A percentile compares a stretch with the other conserved stretches of the same genome.
Evolutionary conservation across 2,797 vertebrate genomes (phyloP).

Genomic region (Lithobates pipiens): DNA sequence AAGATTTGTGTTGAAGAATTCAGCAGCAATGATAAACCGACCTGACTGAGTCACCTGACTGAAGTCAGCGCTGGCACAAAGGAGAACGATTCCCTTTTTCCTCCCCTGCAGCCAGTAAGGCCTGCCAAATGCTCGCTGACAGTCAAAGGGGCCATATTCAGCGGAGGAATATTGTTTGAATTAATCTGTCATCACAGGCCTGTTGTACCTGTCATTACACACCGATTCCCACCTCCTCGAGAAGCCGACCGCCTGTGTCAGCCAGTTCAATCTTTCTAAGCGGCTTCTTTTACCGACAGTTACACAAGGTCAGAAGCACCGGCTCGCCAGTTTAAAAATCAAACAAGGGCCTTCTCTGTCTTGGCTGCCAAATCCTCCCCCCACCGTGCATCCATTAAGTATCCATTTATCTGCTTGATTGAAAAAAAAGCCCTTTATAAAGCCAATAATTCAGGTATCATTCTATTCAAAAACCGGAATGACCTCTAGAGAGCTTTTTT

Average conservation of each 20-base stretch:
- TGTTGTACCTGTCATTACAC: slow-evolving; percentile 74
- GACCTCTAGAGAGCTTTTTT: slow-evolving; percentile 13
- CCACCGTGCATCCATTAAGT: slow-evolving; percentile 25
- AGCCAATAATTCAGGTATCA: not conserved
- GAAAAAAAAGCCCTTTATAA: slow-evolving; percentile 57
- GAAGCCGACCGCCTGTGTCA: slow-evolving; percentile 62
- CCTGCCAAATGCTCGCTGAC: slow-evolving; percentile 69
- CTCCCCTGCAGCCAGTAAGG: not conserved
- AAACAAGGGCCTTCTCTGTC: slow-evolving; percentile 71
- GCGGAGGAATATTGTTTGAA: slow-evolving; percentile 65
- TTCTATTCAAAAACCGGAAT: slow-evolving; percentile 5
- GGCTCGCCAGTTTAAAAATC: slow-evolving; percentile 63
- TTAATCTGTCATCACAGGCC: slow-evolving; percentile 71
- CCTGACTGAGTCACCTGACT: slow-evolving; percentile 9
- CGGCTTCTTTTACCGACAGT: not conserved
- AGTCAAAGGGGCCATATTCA: slow-evolving; percentile 59
- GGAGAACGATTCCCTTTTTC: not conserved
- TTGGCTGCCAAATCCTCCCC: slow-evolving; percentile 20
- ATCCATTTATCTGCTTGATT: slow-evolving; percentile 59
- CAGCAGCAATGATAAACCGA: slow-evolving; percentile 27
- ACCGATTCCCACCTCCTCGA: slow-evolving; percentile 71
- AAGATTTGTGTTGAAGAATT: slow-evolving; percentile 18
- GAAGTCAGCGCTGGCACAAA: slow-evolving; percentile 15
- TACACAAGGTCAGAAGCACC: not conserved
- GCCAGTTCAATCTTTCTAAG: slow-evolving; percentile 53